These are phyloP conservation scores for Spilosoma lubricipeda DNA, from an alignment of 2,888 invertebrate species.

Conservation along the genomic window DNA sequence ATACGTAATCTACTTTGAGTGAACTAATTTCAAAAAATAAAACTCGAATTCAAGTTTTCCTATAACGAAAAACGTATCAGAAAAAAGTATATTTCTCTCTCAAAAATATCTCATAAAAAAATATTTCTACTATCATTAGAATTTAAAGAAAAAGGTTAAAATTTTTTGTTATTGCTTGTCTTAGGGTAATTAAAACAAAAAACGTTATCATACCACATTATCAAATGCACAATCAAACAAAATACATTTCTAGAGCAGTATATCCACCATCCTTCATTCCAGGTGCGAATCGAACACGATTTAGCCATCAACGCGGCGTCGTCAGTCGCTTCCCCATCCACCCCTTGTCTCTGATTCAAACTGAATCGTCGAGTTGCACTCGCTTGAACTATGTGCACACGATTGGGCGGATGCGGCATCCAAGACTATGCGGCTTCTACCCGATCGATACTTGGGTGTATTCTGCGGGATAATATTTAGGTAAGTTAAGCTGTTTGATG, in stretches of 20 bases:
- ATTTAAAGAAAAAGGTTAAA: neutral
- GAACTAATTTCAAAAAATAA: too few species aligned
- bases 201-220: too few species aligned
- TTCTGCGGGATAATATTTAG: slow-evolving; percentile 12
- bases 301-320: slow-evolving; percentile 80
- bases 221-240: neutral
- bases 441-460: slow-evolving; percentile 47
- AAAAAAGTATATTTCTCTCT: too few species aligned
- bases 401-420: slow-evolving; percentile 72
- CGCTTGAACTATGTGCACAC: slow-evolving; percentile 68
- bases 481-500: slow-evolving; percentile 1
- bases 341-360: slow-evolving; percentile 71
- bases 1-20: too few species aligned
- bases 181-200: too few species aligned
- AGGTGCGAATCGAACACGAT: slow-evolving; percentile 85
- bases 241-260: slow-evolving; percentile 60
- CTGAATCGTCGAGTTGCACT: slow-evolving; percentile 78
- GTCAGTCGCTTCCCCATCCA: slow-evolving; percentile 63
- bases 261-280: slow-evolving; percentile 54
- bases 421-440: slow-evolving; percentile 59
- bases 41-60: too few species aligned
- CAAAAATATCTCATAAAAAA: too few species aligned
- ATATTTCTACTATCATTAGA: too few species aligned
- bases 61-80: too few species aligned
- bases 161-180: too few species aligned